phyloP scores from a whole-genome alignment of 2,797 vertebrate genomes.

The Microctenopoma steveboyesi region DNA sequence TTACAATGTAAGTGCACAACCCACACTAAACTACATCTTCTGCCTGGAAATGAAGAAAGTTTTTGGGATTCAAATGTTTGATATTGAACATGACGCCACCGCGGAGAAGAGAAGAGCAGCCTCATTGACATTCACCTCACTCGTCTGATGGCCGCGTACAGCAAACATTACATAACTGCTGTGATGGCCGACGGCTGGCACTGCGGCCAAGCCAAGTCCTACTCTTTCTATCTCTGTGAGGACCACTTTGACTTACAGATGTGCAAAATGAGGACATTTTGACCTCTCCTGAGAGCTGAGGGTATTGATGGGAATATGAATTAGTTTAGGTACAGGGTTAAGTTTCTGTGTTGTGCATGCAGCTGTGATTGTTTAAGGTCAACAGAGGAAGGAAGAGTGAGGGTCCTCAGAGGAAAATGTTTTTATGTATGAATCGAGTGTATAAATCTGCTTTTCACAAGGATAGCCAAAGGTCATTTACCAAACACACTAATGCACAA shows the following conservation, averaged over 20 bases:
- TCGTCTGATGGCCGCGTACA: slow-evolving; percentile 42
- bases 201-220: slow-evolving; percentile 11
- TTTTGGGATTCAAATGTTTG: background rate
- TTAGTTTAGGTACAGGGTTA: rapidly evolving
- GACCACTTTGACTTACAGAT: slow-evolving; percentile 1
- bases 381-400: background rate
- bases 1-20: background rate
- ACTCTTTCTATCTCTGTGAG: slow-evolving; percentile 6
- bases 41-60: background rate
- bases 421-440: slow-evolving; percentile 7
- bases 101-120: slow-evolving; percentile 21
- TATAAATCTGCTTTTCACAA: slow-evolving; percentile 21
- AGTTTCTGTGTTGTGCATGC: background rate
- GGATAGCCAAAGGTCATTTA: slow-evolving; percentile 3
- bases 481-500: slow-evolving; percentile 17
- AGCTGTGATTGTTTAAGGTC: background rate
- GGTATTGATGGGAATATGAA: background rate
- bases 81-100: slow-evolving; percentile 12
- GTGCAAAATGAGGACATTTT: background rate
- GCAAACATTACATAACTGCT: slow-evolving; percentile 65
- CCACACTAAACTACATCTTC: slow-evolving; percentile 13
- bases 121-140: slow-evolving; percentile 57
- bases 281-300: background rate
- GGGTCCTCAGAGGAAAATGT: background rate
- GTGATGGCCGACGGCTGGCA: slow-evolving; percentile 38